Evolutionary conservation across 2,797 vertebrate genomes (phyloP).

Genomic region (Hoplostethus mediterraneus): DNA sequence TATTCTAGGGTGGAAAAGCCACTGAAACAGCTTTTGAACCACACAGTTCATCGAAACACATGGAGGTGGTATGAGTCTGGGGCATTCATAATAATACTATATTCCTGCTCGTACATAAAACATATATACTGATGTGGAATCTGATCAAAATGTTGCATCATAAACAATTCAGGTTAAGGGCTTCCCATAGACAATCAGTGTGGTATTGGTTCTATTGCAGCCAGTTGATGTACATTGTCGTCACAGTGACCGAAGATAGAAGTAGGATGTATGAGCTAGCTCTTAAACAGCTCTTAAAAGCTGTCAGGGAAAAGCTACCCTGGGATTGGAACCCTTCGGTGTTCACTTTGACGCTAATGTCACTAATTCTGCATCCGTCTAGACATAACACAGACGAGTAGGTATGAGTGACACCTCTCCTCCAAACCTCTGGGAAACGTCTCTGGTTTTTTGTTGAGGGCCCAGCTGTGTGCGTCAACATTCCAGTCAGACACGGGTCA

Average conservation of each 20-base stretch:
- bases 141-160: too few relatives aligned
- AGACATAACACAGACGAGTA: slow-evolving; percentile 60
- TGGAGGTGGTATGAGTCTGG: neutral
- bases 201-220: too few relatives aligned
- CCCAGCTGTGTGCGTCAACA: slow-evolving; percentile 38
- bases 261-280: too few relatives aligned
- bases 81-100: too few relatives aligned
- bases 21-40: neutral
- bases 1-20: neutral
- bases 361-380: slow-evolving; percentile 25
- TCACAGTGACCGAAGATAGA: too few relatives aligned
- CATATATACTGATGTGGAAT: neutral
- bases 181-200: too few relatives aligned
- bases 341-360: slow-evolving; percentile 3
- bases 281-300: neutral
- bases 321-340: slow-evolving; percentile 32
- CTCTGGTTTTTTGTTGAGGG: slow-evolving; percentile 25
- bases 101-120: neutral
- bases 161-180: neutral
- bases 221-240: too few relatives aligned
- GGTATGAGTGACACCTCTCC: slow-evolving; percentile 32
- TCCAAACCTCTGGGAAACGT: neutral
- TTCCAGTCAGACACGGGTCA: slow-evolving; percentile 58
- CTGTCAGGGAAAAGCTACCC: slow-evolving; percentile 15
- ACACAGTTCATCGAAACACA: neutral